Evolutionary conservation across 2,113 vertebrate species (phyloP), one percentile per base, ranked within the genome.

Genomic region (Dicerorhinus sumatrensis): DNA sequence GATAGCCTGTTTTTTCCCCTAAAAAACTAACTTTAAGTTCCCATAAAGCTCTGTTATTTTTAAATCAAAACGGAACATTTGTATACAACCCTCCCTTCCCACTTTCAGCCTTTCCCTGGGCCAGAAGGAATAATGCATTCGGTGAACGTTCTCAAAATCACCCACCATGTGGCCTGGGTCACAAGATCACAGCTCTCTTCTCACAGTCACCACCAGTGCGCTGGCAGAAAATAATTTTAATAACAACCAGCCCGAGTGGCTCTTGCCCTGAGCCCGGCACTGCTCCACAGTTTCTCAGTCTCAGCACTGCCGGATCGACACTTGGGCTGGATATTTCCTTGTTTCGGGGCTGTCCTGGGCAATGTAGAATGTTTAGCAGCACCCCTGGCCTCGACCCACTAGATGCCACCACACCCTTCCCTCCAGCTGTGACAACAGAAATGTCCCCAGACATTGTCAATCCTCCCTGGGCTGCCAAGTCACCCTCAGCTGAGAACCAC

Each of bases 231-330:
- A 73, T 10, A 8, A 25, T 36, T 80, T 80, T 54, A 23, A n/a
- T 42, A 65, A n/a, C 36, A 46, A 20, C 18, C 4, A 2, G 6
- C 11, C 23, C 29, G 17, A 56, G 82, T 0, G 5, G 7, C 18
- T 39, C 62, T 17, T 23, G 17, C 31, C 63, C 6, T 4, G 0
- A 18, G 75, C 48, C 14, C 14, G 13, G 14, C 51, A 54, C 13
- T 9, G 13, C 14, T 54, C 51, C 51, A 54, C 2, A 14, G 51
- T 54, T 54, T 16, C 51, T 54, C 54, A 17, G 84, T 54, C 67
- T 56, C 7, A 0, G 27, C 54, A 1, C 27, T 23, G 11, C 12
- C 13, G 14, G 3, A 16, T 14, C 8, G 3, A 9, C n/a, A 27
- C 1, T 1, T 27, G 18, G 46, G 46, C n/a, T 42, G 60, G 58